These are phyloP conservation scores for Calvadosia cruxmelitensis DNA, from an alignment of 30 jellyfish, hydroid and myxozoan genomes.

Conservation along the genomic window DNA sequence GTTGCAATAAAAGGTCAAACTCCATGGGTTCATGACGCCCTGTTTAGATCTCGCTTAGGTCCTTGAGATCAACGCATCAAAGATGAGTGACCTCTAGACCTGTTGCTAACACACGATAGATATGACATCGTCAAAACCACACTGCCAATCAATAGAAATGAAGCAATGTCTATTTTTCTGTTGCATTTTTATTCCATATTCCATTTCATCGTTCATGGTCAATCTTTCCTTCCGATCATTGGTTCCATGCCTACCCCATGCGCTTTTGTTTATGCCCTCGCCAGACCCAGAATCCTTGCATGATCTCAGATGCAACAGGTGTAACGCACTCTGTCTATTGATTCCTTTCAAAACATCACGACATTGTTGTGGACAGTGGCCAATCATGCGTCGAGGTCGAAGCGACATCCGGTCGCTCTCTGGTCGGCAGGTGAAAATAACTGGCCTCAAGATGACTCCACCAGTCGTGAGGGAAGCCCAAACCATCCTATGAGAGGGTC, in stretches of 20 bases:
- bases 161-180: too few species aligned
- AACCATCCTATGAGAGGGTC: background rate
- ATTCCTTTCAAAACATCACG: slow-evolving; percentile 19
- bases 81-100: too few species aligned
- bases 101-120: too few species aligned
- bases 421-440: background rate
- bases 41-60: too few species aligned
- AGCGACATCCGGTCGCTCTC: background rate
- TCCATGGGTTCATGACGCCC: too few species aligned
- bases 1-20: too few species aligned
- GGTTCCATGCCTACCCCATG: background rate
- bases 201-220: too few species aligned
- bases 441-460: slow-evolving; percentile 4
- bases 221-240: too few species aligned
- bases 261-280: background rate
- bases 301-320: slow-evolving; percentile 76
- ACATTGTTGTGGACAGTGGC: background rate
- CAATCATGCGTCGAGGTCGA: background rate
- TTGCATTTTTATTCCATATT: too few species aligned
- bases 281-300: slow-evolving; percentile 8
- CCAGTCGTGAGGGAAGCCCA: background rate
- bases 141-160: too few species aligned
- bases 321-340: slow-evolving; percentile 44
- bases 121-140: too few species aligned
- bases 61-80: too few species aligned